Evolutionary conservation across 1,140 invertebrate genomes (phyloP).

Genomic region (Pogonognathellus flavescens): DNA sequence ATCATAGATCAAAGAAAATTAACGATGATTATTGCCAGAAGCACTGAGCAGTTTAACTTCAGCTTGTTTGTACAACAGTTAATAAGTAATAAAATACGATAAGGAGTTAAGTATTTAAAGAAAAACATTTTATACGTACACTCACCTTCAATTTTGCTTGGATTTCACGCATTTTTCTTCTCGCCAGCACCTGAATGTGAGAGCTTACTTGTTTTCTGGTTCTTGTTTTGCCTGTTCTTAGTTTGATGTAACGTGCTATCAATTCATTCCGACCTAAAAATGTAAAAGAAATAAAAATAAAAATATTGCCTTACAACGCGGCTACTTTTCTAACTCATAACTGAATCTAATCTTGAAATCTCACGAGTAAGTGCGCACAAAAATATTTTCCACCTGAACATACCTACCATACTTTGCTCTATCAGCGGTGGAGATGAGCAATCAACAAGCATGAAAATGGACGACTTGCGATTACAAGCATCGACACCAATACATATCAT

Average conservation of each 20-base stretch:
- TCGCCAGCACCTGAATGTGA: conserved; percentile 98
- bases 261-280: conserved; percentile 97
- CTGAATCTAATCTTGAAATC: neutral
- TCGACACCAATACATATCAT: neutral
- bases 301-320: neutral
- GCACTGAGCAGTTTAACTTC: no score
- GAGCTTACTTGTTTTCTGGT: conserved; percentile 99
- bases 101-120: no score
- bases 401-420: neutral
- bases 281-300: conserved; percentile 60
- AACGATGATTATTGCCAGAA: no score
- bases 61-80: no score
- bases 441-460: neutral
- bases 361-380: no score
- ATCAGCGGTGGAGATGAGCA: neutral
- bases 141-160: conserved; percentile 96
- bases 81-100: no score
- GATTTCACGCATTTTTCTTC: conserved; percentile 97
- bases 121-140: neutral
- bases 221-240: conserved; percentile 98
- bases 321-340: neutral
- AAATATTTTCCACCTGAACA: no score
- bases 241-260: conserved; percentile 99
- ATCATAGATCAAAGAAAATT: no score
- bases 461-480: neutral